phyloP scores from a whole-genome alignment of 2,888 invertebrate genomes.

The Drosophila mimica region DNA sequence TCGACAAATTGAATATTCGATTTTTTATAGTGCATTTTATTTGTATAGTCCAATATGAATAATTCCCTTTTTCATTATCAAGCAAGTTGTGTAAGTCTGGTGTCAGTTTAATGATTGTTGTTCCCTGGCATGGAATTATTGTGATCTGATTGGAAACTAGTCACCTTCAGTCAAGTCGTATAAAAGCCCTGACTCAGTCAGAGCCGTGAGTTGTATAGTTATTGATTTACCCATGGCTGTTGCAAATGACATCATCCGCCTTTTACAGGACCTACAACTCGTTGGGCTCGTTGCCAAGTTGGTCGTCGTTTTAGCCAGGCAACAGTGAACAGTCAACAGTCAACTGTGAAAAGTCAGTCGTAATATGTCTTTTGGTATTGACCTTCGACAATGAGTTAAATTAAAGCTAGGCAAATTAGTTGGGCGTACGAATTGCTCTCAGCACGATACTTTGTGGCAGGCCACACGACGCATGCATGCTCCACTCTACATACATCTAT shows the following conservation, averaged over 20 bases:
- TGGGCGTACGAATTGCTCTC: slow-evolving; percentile 43
- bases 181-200: slow-evolving; percentile 43
- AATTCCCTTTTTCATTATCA: background rate
- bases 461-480: slow-evolving; percentile 1
- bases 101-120: background rate
- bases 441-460: slow-evolving; percentile 22
- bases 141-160: background rate
- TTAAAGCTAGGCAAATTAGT: slow-evolving; percentile 44
- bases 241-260: slow-evolving; percentile 59
- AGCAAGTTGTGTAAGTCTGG: background rate
- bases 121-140: background rate
- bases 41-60: background rate
- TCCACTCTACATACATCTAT: slow-evolving; percentile 22
- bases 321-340: background rate
- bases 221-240: slow-evolving; percentile 61
- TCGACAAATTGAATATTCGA: background rate
- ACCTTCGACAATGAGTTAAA: slow-evolving; percentile 63
- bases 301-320: slow-evolving; percentile 1
- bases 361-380: slow-evolving; percentile 38
- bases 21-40: background rate
- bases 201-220: slow-evolving; percentile 24
- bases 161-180: background rate
- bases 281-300: slow-evolving; percentile 27
- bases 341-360: slow-evolving; percentile 6
- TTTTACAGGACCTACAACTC: slow-evolving; percentile 27